Conservation (phyloP, 2,888 invertebrate genomes). For the Drosophila antonietae region DNA sequence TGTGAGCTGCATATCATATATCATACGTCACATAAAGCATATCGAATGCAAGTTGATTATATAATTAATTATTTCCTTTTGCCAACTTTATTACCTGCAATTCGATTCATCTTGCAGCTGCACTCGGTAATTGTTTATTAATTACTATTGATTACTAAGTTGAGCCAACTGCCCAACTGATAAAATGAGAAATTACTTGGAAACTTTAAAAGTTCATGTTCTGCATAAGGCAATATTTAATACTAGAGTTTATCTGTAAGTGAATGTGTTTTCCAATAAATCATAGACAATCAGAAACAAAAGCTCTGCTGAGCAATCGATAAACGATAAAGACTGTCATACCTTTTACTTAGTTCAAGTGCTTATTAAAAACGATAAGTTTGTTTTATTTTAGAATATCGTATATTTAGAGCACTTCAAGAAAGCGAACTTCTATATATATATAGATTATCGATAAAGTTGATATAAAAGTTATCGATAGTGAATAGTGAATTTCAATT, state of each 20-base stretch:
- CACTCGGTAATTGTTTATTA: neutral
- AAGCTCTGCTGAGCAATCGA: neutral
- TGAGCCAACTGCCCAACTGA: neutral
- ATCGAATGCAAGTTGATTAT: constrained; percentile 6
- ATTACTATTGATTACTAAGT: neutral
- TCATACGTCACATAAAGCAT: neutral
- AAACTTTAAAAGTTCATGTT: neutral
- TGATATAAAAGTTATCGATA: neutral
- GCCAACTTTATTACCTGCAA: neutral
- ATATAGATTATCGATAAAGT: neutral
- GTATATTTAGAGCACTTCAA: neutral
- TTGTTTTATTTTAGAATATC: neutral
- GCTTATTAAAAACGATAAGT: neutral
- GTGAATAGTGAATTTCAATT: no score
- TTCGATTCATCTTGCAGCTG: neutral
- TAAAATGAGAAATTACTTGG: neutral
- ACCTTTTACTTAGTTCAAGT: no score
- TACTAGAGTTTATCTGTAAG: neutral
- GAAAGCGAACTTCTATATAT: neutral
- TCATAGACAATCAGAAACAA: neutral
- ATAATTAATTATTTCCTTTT: constrained; percentile 1
- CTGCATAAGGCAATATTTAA: neutral
- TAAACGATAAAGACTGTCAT: neutral
- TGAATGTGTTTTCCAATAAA: neutral
- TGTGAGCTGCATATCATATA: neutral